phyloP scores from a whole-genome alignment of 2,113 vertebrate species.

The Urocitellus parryii region DNA sequence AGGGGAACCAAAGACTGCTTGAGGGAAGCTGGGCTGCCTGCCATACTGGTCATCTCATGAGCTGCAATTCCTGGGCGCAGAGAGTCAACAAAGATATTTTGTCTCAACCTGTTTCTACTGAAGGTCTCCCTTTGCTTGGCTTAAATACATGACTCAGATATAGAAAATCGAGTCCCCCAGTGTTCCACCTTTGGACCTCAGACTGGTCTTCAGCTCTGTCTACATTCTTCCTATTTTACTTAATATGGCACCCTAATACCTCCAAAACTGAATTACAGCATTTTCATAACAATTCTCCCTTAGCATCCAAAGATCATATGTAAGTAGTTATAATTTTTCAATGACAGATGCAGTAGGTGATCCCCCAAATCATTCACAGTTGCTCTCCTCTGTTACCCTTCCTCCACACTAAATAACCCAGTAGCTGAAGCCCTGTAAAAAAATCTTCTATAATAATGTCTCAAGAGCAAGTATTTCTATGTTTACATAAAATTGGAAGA shows the following conservation, averaged over 20 bases:
- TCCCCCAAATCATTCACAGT: not conserved
- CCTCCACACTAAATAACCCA: not conserved
- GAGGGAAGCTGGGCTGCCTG: constrained; percentile 44
- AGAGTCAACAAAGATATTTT: constrained; percentile 56
- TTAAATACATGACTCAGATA: constrained; percentile 20
- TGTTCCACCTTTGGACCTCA: not conserved
- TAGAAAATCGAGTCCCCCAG: not conserved
- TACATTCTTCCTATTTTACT: not conserved
- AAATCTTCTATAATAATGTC: not conserved
- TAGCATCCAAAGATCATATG: not conserved
- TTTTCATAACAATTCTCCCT: not conserved
- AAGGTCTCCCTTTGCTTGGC: constrained; percentile 27
- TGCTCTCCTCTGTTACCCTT: not conserved
- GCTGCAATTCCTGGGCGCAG: constrained; percentile 17
- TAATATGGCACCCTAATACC: not conserved
- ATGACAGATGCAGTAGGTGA: not conserved
- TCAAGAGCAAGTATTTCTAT: constrained; percentile 8
- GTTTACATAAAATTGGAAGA: constrained; percentile 6
- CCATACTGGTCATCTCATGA: constrained; percentile 17
- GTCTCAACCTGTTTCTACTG: not conserved
- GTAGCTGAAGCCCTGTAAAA: not conserved
- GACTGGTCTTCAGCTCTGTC: not conserved
- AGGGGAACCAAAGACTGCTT: constrained; percentile 74
- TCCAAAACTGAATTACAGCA: not conserved
- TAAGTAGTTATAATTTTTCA: constrained; percentile 35